Conservation (phyloP, 2,113 vertebrate species). For the Ailuropoda melanoleuca region DNA sequence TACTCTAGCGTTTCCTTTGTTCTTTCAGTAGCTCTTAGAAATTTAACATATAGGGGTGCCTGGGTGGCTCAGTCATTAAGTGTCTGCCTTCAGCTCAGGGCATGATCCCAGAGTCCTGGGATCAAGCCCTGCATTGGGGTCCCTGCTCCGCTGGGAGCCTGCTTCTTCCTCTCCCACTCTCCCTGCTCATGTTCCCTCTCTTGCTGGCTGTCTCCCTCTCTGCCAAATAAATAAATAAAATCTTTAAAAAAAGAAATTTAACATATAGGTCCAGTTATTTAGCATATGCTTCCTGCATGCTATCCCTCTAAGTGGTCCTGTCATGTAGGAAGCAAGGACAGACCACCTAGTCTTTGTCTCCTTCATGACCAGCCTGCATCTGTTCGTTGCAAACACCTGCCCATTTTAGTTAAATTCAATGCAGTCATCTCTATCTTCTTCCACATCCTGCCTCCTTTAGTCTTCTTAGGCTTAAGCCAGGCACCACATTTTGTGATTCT, state of each 20-base stretch:
- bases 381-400: neutral
- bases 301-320: neutral
- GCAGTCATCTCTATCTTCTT: neutral
- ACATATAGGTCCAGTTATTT: neutral
- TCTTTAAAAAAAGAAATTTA: neutral
- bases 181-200: too few species aligned
- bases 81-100: too few species aligned
- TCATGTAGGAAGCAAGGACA: neutral
- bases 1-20: neutral
- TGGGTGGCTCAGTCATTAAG: too few species aligned
- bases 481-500: neutral
- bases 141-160: too few species aligned
- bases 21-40: neutral
- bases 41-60: neutral
- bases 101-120: too few species aligned
- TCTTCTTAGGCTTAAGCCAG: neutral
- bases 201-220: too few species aligned
- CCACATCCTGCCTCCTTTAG: neutral
- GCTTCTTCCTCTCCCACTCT: too few species aligned
- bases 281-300: fast-evolving
- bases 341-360: neutral
- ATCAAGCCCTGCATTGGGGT: too few species aligned
- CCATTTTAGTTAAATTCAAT: neutral
- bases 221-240: too few species aligned
- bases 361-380: neutral